These are phyloP conservation scores for Ennomos quercinarius DNA, from an alignment of 2,888 invertebrate species.

Conservation along the genomic window DNA sequence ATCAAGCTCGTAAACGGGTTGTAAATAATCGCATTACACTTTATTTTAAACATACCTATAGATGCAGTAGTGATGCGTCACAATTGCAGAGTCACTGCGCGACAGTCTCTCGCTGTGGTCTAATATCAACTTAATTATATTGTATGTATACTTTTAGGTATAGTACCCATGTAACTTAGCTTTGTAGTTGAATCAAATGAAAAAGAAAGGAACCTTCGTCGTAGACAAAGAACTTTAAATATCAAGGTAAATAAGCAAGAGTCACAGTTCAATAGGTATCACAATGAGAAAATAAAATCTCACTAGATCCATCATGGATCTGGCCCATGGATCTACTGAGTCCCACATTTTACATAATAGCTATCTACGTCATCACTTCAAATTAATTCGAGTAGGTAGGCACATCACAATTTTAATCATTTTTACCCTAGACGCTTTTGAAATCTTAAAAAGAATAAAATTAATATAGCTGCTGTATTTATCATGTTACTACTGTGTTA, in stretches of 20 bases:
- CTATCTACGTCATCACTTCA: slow-evolving; percentile 29
- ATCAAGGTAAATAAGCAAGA: neutral
- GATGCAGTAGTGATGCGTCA: slow-evolving; percentile 58
- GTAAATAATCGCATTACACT: slow-evolving; percentile 65
- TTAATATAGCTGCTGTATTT: neutral
- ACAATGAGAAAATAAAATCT: no score
- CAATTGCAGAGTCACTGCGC: slow-evolving; percentile 49
- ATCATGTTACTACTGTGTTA: neutral
- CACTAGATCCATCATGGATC: no score
- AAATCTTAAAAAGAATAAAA: neutral
- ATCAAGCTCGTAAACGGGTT: slow-evolving; percentile 39
- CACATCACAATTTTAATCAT: slow-evolving; percentile 1
- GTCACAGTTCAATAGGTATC: slow-evolving; percentile 27
- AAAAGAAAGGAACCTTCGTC: neutral
- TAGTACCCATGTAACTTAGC: no score
- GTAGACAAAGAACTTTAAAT: slow-evolving; percentile 6
- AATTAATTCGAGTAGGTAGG: slow-evolving; percentile 8
- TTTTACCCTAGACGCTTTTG: slow-evolving; percentile 7
- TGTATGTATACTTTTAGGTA: no score
- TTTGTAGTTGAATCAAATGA: no score
- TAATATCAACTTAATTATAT: neutral
- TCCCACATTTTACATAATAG: slow-evolving; percentile 31
- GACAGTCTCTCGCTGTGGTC: slow-evolving; percentile 35
- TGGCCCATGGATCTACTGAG: no score
- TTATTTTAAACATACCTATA: slow-evolving; percentile 36